Evolutionary conservation across 2,113 vertebrate genomes (phyloP), one percentile per base, ranked within the genome.

Genomic region (Mionectes macconnelli): DNA sequence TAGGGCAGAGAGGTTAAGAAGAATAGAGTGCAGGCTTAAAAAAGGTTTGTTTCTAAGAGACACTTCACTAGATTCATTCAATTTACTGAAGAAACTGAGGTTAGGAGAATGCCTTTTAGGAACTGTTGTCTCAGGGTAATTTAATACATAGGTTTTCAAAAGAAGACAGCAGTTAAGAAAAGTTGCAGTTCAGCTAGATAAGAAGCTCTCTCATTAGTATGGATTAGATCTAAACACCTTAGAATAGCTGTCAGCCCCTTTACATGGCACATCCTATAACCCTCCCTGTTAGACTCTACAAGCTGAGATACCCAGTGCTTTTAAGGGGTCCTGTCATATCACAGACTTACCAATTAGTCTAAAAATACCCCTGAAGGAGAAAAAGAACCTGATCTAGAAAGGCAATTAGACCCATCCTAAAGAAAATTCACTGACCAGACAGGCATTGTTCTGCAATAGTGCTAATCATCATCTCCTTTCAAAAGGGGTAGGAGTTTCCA

Each of bases 41-140:
- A 96, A 93, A 93, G 87, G 96, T 89, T 95, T 96, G 78, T 96
- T 97, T 96, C 94, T 56, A 91, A 93, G 80, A 88, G 90, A 91
- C 94, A 85, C 87, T 93, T 88, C 85, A 83, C 87, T 75, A 35
- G 87, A 93, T 91, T 88, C 90, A 88, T 91, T 81, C 90, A 87
- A 95, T 93, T 95, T 90, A 86, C 84, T 22, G 27, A 73, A 85
- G 81, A 93, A 96, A 83, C 78, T 74, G 50, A 95, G 93, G 94
- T 93, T 80, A 94, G 78, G 55, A 68, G 72, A 55, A 79, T 67
- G 79, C 55, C 75, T 95, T 90, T 94, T 87, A 86, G 68, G 86
- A 80, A 81, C 75, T 55, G 55, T 95, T 89, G 82, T 89, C 87
- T 91, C 87, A 33, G 4, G 24, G 78, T 63, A 76, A 95, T 90